A percentile compares a stretch with the other conserved stretches of the same genome.
phyloP scores from a whole-genome alignment of 2,797 vertebrate genomes.

The Pelobates cultripes region DNA sequence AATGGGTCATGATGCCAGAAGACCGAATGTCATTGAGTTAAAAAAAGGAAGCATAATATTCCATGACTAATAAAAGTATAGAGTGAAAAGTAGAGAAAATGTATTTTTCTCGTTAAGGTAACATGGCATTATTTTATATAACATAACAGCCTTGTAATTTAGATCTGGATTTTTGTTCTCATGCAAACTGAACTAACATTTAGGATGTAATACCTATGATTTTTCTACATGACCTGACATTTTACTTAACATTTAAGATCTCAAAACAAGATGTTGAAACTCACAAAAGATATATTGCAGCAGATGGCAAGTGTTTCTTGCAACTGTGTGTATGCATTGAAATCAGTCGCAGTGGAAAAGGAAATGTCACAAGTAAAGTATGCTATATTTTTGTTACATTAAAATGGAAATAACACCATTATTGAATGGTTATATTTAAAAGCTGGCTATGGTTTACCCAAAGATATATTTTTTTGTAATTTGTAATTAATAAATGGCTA shows the following conservation, averaged over 20 bases:
- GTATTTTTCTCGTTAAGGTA: constrained; percentile 2
- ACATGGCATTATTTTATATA: constrained; percentile 26
- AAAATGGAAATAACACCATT: constrained; percentile 46
- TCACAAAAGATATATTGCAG: constrained; percentile 65
- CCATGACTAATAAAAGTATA: neutral
- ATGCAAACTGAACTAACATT: constrained; percentile 62
- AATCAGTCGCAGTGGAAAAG: constrained; percentile 38
- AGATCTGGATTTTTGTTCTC: constrained; percentile 38
- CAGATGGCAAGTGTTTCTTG: constrained; percentile 64
- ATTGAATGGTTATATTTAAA: constrained; percentile 33
- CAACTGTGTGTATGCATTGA: constrained; percentile 42
- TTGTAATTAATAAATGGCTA: neutral
- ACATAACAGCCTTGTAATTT: constrained; percentile 34
- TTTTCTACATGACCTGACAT: constrained; percentile 67
- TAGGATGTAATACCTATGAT: constrained; percentile 63
- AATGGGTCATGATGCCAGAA: neutral
- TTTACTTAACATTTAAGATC: constrained; percentile 68
- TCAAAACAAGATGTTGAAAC: constrained; percentile 69
- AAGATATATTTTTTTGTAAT: neutral
- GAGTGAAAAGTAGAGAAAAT: neutral
- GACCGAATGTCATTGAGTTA: neutral
- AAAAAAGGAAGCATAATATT: neutral
- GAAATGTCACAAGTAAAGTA: constrained; percentile 60
- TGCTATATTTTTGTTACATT: constrained; percentile 53
- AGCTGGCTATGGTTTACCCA: constrained; percentile 35